A percentile compares a stretch with the other conserved stretches of the same genome.
phyloP scores from a whole-genome alignment of 2,113 vertebrate genomes.

The Orthonyx spaldingii region DNA sequence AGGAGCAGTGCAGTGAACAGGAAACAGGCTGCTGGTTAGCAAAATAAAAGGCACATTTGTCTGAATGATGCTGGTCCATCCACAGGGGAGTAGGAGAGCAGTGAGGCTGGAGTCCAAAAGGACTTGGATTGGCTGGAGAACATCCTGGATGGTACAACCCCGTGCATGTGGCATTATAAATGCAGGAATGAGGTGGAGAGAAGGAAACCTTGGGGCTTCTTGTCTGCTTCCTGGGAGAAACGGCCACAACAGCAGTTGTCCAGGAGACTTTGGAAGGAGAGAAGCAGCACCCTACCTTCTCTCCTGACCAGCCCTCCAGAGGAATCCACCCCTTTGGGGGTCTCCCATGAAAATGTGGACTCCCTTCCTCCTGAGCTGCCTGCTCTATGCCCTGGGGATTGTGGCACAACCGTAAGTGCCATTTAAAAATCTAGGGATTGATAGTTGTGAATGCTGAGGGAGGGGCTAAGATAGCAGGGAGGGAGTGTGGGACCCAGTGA shows the following conservation, averaged over 20 bases:
- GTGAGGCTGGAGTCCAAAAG: conserved; percentile 13
- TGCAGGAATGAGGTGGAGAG: neutral
- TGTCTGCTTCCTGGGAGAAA: neutral
- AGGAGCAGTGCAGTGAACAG: neutral
- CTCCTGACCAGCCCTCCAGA: neutral
- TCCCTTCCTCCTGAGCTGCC: neutral
- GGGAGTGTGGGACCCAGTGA: neutral
- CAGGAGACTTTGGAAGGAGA: neutral
- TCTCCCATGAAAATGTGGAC: conserved; percentile 8
- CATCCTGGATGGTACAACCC: neutral
- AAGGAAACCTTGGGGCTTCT: neutral
- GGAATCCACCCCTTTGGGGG: neutral
- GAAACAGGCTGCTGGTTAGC: neutral
- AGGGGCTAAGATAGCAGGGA: neutral
- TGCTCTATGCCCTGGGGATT: neutral
- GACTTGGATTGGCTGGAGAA: conserved; percentile 37
- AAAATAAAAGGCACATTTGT: neutral
- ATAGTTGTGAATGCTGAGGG: neutral
- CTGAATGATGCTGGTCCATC: neutral
- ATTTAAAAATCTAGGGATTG: neutral
- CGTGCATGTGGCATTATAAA: conserved; percentile 26
- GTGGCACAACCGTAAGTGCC: conserved; percentile 40
- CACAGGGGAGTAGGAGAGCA: neutral
- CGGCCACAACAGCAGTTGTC: neutral
- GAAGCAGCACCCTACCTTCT: neutral